These are phyloP conservation scores for Conops quadrifasciatus DNA, from an alignment of 2,888 invertebrate species.

Conservation along the genomic window DNA sequence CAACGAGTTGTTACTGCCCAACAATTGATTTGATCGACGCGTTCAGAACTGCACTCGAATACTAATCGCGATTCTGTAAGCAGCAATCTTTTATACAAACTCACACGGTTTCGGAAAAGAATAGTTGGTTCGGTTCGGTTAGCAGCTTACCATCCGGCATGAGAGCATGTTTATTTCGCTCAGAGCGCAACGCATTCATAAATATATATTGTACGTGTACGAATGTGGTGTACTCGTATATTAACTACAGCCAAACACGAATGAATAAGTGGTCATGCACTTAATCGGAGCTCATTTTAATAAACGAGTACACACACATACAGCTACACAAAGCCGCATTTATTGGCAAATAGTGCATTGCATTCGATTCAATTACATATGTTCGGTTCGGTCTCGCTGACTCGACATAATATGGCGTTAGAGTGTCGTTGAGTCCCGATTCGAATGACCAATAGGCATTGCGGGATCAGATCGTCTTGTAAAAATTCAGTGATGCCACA, in stretches of 20 bases:
- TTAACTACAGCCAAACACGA: too few relatives aligned
- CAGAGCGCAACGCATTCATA: neutral
- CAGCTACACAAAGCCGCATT: slow-evolving; percentile 3
- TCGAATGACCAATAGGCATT: too few relatives aligned
- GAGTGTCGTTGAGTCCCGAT: too few relatives aligned
- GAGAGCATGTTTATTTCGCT: neutral
- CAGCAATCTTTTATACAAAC: slow-evolving; percentile 32
- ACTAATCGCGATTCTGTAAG: slow-evolving; percentile 58
- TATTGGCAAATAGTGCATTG: neutral
- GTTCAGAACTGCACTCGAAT: slow-evolving; percentile 56
- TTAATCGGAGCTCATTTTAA: too few relatives aligned
- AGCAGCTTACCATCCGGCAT: neutral
- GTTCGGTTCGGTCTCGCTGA: neutral
- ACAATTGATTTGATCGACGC: slow-evolving; percentile 42
- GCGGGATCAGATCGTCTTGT: too few relatives aligned
- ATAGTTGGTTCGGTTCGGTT: slow-evolving; percentile 19
- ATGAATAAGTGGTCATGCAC: too few relatives aligned
- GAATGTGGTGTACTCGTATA: too few relatives aligned
- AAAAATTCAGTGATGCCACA: neutral
- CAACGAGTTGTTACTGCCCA: slow-evolving; percentile 8
- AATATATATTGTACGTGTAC: too few relatives aligned
- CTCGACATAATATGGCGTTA: too few relatives aligned
- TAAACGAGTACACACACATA: too few relatives aligned
- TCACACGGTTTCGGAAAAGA: slow-evolving; percentile 27
- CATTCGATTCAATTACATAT: neutral